These are phyloP conservation scores for Drosophila rellima DNA, from an alignment of 2,888 invertebrate species.

Conservation along the genomic window DNA sequence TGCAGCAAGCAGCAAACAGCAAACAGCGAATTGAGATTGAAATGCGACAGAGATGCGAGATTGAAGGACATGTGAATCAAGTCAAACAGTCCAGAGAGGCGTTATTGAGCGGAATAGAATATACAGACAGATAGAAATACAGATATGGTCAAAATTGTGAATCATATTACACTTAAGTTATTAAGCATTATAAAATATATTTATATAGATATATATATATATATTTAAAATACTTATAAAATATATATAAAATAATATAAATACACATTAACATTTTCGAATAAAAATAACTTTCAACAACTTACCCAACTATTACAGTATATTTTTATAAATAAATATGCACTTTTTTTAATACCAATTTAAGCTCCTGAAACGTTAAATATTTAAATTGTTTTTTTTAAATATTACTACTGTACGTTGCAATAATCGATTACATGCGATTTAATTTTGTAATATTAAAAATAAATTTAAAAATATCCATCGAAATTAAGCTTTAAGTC, in stretches of 20 bases:
- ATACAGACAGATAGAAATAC: not conserved
- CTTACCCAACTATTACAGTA: no score
- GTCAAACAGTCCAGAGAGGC: not conserved
- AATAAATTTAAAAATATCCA: not conserved
- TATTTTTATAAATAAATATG: no score
- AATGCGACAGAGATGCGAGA: constrained; percentile 10
- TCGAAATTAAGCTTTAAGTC: not conserved
- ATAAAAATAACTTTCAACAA: no score
- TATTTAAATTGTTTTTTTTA: no score
- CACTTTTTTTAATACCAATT: no score
- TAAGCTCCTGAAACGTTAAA: no score
- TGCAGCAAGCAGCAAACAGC: constrained; percentile 37
- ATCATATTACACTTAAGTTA: not conserved
- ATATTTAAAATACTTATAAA: no score
- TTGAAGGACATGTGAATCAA: constrained; percentile 1
- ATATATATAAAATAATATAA: not conserved
- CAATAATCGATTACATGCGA: not conserved
- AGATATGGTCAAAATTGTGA: not conserved
- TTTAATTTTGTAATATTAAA: not conserved
- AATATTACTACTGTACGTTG: not conserved
- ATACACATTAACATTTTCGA: no score
- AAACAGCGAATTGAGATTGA: constrained; percentile 44
- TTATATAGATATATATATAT: no score
- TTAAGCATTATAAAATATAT: not conserved
- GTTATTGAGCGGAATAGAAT: not conserved